Evolutionary conservation across 2,113 vertebrate genomes (phyloP).

Genomic region (Maccullochella peelii): DNA sequence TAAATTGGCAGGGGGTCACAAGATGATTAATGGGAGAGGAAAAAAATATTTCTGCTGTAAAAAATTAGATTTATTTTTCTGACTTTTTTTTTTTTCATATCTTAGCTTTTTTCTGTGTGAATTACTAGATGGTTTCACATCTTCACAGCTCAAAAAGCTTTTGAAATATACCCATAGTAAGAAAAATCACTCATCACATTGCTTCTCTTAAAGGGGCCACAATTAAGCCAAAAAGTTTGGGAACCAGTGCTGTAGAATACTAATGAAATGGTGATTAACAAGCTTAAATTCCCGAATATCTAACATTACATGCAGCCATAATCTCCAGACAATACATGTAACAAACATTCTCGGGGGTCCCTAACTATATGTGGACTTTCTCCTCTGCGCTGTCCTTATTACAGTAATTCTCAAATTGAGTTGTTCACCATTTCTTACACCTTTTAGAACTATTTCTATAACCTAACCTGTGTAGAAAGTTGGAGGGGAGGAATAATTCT

Average conservation of each 20-base stretch:
- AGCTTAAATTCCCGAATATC: not conserved
- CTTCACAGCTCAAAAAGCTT: no score
- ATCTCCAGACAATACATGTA: not conserved
- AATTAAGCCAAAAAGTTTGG: not conserved
- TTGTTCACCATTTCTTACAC: not conserved
- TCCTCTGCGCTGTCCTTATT: not conserved
- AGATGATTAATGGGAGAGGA: not conserved
- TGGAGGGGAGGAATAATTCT: not conserved
- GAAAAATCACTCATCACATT: not conserved
- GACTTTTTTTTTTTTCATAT: no score
- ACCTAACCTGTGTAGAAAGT: not conserved
- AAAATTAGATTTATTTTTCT: no score
- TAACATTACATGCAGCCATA: not conserved
- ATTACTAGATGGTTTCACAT: not conserved
- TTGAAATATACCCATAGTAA: not conserved
- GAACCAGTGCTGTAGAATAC: not conserved
- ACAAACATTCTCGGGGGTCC: not conserved
- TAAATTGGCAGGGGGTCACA: not conserved
- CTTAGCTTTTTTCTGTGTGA: no score
- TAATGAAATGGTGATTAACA: not conserved
- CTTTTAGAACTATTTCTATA: not conserved
- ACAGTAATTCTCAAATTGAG: not conserved
- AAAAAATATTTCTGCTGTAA: not conserved
- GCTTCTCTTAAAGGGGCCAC: not conserved
- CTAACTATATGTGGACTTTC: not conserved